These are phyloP conservation scores for Ornithoptera alexandrae DNA, from an alignment of 2,888 invertebrate species.

Conservation along the genomic window DNA sequence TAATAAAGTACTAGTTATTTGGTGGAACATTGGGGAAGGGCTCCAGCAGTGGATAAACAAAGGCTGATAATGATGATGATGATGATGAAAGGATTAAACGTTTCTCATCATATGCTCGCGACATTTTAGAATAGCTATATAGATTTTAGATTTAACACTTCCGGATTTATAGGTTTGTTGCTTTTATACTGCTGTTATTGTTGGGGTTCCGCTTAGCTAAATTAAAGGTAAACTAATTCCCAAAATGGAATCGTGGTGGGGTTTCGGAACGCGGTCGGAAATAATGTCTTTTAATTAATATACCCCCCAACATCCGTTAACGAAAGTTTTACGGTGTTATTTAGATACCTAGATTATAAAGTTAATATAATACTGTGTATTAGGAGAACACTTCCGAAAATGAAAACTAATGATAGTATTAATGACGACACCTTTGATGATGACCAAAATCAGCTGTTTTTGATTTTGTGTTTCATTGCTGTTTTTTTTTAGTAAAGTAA, in stretches of 20 bases:
- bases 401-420: too few species aligned
- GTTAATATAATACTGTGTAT: too few species aligned
- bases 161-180: conserved; percentile 34
- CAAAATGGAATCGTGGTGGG: conserved; percentile 52
- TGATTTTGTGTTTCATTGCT: too few species aligned
- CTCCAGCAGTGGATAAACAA: too few species aligned
- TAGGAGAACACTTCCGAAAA: too few species aligned
- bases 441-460: too few species aligned
- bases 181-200: conserved; percentile 48
- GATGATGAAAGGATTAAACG: conserved; percentile 28
- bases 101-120: conserved; percentile 31
- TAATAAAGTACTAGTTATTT: too few species aligned
- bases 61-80: background rate
- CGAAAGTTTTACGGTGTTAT: background rate
- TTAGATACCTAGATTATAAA: background rate
- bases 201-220: conserved; percentile 56
- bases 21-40: too few species aligned
- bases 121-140: conserved; percentile 44
- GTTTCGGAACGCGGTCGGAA: conserved; percentile 29
- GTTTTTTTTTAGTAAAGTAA: too few species aligned
- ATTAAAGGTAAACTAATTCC: conserved; percentile 75
- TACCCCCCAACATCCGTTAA: conserved; percentile 36
- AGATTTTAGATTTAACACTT: conserved; percentile 53
- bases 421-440: too few species aligned
- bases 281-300: conserved; percentile 43